These are phyloP conservation scores for Brachionus rubens DNA, from an alignment of 1,140 invertebrate species.

Conservation along the genomic window DNA sequence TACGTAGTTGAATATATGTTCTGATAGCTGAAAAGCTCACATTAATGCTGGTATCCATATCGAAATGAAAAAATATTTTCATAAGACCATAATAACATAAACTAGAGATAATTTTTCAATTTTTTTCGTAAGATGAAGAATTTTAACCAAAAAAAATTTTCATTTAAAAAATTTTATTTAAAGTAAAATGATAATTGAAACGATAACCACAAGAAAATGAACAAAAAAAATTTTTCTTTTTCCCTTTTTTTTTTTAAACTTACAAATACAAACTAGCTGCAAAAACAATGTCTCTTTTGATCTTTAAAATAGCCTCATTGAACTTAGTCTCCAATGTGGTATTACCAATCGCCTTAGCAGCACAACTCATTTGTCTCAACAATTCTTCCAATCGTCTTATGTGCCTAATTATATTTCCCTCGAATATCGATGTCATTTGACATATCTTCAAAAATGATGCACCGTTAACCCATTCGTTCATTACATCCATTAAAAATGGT, in stretches of 20 bases:
- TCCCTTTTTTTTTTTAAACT: neutral
- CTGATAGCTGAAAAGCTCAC: no score
- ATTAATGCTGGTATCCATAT: no score
- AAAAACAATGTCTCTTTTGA: conserved; percentile 46
- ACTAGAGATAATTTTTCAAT: no score
- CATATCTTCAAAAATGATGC: conserved; percentile 85
- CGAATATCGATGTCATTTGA: conserved; percentile 96
- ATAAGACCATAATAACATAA: no score
- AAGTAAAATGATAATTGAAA: no score
- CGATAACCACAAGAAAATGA: no score
- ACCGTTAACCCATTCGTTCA: conserved; percentile 90
- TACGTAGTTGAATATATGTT: no score
- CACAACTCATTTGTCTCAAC: conserved; percentile 87
- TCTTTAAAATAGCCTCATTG: conserved; percentile 67
- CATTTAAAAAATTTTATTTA: no score
- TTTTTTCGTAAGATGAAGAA: no score
- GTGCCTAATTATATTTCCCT: conserved; percentile 87
- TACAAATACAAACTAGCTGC: conserved; percentile 45
- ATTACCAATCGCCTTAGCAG: conserved; percentile 93
- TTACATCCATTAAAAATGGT: conserved; percentile 94
- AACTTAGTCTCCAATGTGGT: conserved; percentile 94
- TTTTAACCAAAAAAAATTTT: no score
- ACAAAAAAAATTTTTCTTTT: neutral
- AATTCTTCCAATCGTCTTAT: conserved; percentile 94
- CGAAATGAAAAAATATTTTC: no score